A percentile compares a stretch with the other conserved stretches of the same genome.
These are phyloP conservation scores for Odocoileus virginianus DNA, from an alignment of 2,113 vertebrate genomes.

Conservation along the genomic window DNA sequence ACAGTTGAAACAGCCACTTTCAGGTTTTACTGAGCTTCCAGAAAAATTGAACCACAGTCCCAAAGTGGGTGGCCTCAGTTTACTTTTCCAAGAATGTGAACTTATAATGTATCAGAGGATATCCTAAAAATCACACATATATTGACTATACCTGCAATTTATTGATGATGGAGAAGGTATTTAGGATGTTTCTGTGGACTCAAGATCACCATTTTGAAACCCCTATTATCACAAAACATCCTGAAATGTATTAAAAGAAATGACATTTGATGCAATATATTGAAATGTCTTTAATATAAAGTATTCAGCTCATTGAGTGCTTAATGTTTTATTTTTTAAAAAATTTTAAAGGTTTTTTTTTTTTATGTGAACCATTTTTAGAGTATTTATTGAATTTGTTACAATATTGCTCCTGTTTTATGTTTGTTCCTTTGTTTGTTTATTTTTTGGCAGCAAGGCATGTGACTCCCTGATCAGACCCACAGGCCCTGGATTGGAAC, in stretches of 20 bases:
- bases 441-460: background rate
- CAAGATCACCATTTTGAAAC: background rate
- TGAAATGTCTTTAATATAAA: background rate
- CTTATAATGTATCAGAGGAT: background rate
- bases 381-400: background rate
- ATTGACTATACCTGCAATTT: fast-evolving
- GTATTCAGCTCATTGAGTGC: background rate
- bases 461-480: background rate
- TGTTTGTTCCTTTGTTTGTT: fast-evolving
- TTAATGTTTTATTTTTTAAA: background rate
- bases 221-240: background rate
- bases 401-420: background rate
- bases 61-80: background rate
- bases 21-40: background rate
- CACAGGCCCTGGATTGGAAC: background rate
- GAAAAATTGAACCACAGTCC: background rate
- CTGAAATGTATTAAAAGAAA: fast-evolving
- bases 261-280: too few relatives aligned
- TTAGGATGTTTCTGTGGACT: background rate
- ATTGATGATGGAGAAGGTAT: fast-evolving
- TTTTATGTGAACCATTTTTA: background rate
- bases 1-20: background rate
- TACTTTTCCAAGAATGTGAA: background rate
- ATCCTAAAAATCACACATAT: fast-evolving
- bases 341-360: background rate